phyloP scores from a whole-genome alignment of 2,113 vertebrate genomes.

The Crocuta crocuta region DNA sequence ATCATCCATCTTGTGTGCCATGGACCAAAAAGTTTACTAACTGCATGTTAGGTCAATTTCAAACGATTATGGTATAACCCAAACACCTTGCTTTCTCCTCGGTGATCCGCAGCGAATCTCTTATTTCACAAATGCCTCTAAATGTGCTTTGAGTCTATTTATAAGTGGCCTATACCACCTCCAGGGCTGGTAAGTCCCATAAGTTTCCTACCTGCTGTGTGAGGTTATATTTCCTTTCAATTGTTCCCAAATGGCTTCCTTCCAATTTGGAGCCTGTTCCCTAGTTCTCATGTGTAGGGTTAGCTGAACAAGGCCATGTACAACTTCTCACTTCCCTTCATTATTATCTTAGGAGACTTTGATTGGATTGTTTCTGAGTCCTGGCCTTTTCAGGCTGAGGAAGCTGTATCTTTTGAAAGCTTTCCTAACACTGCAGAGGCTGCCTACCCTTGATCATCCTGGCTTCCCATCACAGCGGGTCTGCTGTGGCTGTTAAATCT shows the following conservation, averaged over 20 bases:
- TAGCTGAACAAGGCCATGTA: not conserved
- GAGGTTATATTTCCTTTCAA: slow-evolving; percentile 64
- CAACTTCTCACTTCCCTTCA: slow-evolving; percentile 45
- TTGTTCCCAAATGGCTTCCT: slow-evolving; percentile 38
- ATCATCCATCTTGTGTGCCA: not conserved
- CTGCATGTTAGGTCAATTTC: not conserved
- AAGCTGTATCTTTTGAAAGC: slow-evolving; percentile 22
- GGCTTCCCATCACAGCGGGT: not conserved
- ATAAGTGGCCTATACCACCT: slow-evolving; percentile 52
- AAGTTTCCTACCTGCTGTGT: slow-evolving; percentile 52
- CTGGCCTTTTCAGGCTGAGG: slow-evolving; percentile 14
- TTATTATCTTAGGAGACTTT: slow-evolving; percentile 38
- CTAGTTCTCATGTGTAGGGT: not conserved
- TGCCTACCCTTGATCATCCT: slow-evolving; percentile 20
- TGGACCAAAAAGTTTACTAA: not conserved
- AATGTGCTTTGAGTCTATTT: slow-evolving; percentile 69
- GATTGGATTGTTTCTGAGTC: slow-evolving; percentile 55
- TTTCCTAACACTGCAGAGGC: not conserved
- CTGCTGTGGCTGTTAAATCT: not conserved
- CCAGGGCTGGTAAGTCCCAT: slow-evolving; percentile 25
- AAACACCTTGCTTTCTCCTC: slow-evolving; percentile 9
- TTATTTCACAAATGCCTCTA: slow-evolving; percentile 44
- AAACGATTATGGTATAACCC: not conserved
- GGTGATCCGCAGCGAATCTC: not conserved
- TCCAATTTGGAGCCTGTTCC: slow-evolving; percentile 56